phyloP scores from a whole-genome alignment of 2,888 invertebrate genomes.

The Agriopis leucophaearia region DNA sequence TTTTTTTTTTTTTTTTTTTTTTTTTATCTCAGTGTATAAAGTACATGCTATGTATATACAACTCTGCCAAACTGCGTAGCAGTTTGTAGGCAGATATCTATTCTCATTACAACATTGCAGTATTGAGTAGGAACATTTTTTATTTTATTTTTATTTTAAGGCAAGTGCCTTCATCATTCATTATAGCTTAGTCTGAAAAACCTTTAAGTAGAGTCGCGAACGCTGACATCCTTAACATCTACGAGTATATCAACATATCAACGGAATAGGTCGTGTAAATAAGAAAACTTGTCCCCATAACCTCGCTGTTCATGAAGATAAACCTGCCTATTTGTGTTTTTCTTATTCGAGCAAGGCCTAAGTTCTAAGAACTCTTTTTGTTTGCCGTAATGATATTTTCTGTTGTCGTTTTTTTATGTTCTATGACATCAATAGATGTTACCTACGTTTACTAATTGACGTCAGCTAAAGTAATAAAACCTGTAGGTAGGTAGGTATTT shows the following conservation, averaged over 20 bases:
- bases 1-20: too few species aligned
- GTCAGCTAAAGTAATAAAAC: background rate
- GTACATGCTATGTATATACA: too few species aligned
- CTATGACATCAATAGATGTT: conserved; percentile 8
- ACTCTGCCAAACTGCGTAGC: too few species aligned
- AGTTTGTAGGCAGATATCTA: too few species aligned
- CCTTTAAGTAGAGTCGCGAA: conserved; percentile 10
- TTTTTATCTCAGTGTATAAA: too few species aligned
- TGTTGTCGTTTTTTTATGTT: conserved; percentile 3
- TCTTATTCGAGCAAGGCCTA: conserved; percentile 17
- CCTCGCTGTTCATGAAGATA: conserved; percentile 12
- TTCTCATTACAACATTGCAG: too few species aligned
- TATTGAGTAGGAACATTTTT: too few species aligned
- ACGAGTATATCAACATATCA: conserved; percentile 9
- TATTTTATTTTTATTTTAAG: too few species aligned
- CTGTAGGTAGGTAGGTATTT: background rate
- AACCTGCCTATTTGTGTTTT: conserved; percentile 18
- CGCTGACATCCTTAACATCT: conserved; percentile 1
- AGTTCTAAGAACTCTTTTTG: conserved; percentile 17
- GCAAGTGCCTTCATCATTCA: too few species aligned
- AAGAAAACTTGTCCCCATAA: conserved; percentile 13
- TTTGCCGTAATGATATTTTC: conserved; percentile 8
- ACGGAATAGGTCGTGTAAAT: conserved; percentile 14
- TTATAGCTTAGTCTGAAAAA: background rate
- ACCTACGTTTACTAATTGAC: conserved; percentile 2